phyloP scores from a whole-genome alignment of 2,888 invertebrate species.

The Bruchidius siliquastri region DNA sequence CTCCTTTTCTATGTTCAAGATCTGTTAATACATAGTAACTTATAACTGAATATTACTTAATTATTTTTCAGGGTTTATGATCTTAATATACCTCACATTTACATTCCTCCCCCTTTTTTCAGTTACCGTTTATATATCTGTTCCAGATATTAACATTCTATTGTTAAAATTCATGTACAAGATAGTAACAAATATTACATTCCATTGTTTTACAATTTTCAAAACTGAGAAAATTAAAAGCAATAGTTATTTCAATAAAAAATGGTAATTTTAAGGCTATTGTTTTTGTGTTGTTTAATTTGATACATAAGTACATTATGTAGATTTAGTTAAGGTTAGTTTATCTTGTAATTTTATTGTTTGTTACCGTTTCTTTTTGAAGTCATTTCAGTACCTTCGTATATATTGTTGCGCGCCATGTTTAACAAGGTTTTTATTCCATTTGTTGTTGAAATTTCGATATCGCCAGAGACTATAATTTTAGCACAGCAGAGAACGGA shows the following conservation, averaged over 20 bases:
- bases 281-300: not conserved
- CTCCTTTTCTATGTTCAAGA: not conserved
- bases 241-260: not conserved
- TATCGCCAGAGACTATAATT: too few species aligned
- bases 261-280: not conserved
- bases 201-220: not conserved
- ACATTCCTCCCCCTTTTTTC: slow-evolving; percentile 24
- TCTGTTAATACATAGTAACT: not conserved
- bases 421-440: not conserved
- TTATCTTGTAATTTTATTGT: not conserved
- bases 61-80: slow-evolving; percentile 24
- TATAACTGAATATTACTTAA: not conserved
- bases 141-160: not conserved
- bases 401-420: not conserved
- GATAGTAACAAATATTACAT: not conserved
- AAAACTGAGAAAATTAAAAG: not conserved
- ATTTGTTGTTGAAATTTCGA: not conserved
- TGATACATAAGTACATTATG: not conserved
- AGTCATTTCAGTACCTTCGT: not conserved
- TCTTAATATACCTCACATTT: slow-evolving; percentile 26
- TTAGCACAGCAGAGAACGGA: too few species aligned
- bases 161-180: not conserved
- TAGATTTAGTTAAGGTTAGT: not conserved
- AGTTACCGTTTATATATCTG: not conserved
- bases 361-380: not conserved